Conservation (phyloP, 2,113 vertebrate species). For the Nycticorax nycticorax region DNA sequence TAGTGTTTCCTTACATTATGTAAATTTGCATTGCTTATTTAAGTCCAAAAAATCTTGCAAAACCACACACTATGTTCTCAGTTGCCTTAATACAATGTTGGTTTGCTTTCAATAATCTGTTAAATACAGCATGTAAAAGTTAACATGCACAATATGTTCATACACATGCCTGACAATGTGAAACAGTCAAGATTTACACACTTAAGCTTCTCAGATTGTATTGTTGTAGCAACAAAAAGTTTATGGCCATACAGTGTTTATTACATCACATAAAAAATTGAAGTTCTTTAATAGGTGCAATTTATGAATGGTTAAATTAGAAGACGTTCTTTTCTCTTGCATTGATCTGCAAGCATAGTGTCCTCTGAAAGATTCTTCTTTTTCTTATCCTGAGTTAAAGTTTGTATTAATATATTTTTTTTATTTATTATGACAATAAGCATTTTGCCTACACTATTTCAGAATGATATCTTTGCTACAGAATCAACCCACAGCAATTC, state of each 20-base stretch:
- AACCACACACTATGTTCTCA: not conserved
- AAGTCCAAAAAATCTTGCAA: not conserved
- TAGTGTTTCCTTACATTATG: not conserved
- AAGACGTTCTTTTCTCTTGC: not conserved
- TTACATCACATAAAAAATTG: not conserved
- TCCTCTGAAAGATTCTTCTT: not conserved
- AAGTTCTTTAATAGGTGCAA: not conserved
- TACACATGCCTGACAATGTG: not conserved
- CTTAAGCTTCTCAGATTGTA: not conserved
- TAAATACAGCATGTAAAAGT: not conserved
- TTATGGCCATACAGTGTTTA: not conserved
- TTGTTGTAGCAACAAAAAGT: not conserved
- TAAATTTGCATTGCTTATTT: not conserved
- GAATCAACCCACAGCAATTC: not conserved
- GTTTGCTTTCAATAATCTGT: constrained; percentile 26
- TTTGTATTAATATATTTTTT: not conserved
- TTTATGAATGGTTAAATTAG: constrained; percentile 2
- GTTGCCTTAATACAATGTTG: not conserved
- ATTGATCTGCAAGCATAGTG: not conserved
- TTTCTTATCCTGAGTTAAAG: not conserved
- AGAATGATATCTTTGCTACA: not conserved
- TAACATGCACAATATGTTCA: constrained; percentile 27
- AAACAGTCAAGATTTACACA: constrained; percentile 31
- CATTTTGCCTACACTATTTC: not conserved
- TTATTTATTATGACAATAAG: not conserved